These are phyloP conservation scores for Dreissena rostriformis DNA, from an alignment of 1,140 invertebrate species.

Conservation along the genomic window DNA sequence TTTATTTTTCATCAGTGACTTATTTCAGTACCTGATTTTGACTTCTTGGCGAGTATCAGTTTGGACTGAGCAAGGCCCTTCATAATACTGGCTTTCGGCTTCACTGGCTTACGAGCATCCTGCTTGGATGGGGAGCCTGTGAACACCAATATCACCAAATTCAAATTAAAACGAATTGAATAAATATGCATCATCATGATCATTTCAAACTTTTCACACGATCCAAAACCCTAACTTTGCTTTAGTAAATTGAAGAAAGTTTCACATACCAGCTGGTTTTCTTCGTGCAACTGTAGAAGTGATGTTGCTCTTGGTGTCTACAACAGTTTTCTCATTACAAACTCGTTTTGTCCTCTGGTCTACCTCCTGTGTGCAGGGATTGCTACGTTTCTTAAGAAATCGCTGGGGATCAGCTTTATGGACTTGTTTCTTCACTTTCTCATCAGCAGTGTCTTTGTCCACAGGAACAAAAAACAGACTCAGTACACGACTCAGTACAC, in stretches of 20 bases:
- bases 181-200: too few species aligned
- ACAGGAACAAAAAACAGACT: too few species aligned
- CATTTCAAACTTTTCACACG: too few species aligned
- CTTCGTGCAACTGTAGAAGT: too few species aligned
- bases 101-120: neutral
- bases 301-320: too few species aligned
- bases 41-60: constrained; percentile 70
- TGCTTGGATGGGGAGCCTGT: neutral
- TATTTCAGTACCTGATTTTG: constrained; percentile 44
- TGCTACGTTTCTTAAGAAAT: constrained; percentile 48
- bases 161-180: too few species aligned
- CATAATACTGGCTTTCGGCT: constrained; percentile 21
- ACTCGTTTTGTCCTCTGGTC: constrained; percentile 21
- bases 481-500: too few species aligned
- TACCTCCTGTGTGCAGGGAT: constrained; percentile 17
- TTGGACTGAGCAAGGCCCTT: constrained; percentile 73
- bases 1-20: neutral
- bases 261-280: too few species aligned
- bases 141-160: too few species aligned
- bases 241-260: too few species aligned
- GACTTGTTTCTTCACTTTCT: neutral
- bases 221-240: too few species aligned
- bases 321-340: neutral
- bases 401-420: constrained; percentile 6
- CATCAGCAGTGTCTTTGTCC: neutral